phyloP scores from a whole-genome alignment of 2,888 invertebrate genomes.

The Orchesellides sinensis region DNA sequence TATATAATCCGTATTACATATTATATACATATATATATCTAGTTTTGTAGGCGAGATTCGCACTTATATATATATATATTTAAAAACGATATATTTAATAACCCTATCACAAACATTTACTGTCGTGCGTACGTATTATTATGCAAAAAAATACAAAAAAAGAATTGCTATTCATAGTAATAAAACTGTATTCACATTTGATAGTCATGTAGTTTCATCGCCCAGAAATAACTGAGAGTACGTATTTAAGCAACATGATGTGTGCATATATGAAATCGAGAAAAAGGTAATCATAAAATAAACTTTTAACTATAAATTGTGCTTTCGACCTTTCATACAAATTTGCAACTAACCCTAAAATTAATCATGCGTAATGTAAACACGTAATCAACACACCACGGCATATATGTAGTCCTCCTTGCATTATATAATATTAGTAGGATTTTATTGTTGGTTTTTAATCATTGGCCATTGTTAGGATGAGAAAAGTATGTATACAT shows the following conservation, averaged over 20 bases:
- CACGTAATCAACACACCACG: no score
- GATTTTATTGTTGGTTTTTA: no score
- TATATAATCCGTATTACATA: constrained; percentile 27
- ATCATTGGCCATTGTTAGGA: no score
- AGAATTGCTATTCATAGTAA: constrained; percentile 16
- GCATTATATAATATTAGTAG: constrained; percentile 38
- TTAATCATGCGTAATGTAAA: no score
- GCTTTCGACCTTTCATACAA: constrained; percentile 66
- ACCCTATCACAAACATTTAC: not conserved
- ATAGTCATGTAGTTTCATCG: constrained; percentile 54
- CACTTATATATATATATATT: constrained; percentile 60
- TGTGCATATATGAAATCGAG: constrained; percentile 29
- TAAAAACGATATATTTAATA: constrained; percentile 33
- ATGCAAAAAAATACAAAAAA: constrained; percentile 13
- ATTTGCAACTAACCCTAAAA: constrained; percentile 60
- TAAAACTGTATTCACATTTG: constrained; percentile 59
- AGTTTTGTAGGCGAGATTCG: constrained; percentile 66
- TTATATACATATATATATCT: constrained; percentile 36
- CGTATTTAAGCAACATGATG: constrained; percentile 14
- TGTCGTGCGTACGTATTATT: not conserved
- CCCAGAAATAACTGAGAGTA: constrained; percentile 1
- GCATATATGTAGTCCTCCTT: no score
- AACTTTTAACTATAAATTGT: constrained; percentile 60
- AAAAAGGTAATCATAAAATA: constrained; percentile 46
- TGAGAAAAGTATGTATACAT: no score